Conservation (phyloP, 2,113 vertebrate genomes). For the Larimichthys polyactis region DNA sequence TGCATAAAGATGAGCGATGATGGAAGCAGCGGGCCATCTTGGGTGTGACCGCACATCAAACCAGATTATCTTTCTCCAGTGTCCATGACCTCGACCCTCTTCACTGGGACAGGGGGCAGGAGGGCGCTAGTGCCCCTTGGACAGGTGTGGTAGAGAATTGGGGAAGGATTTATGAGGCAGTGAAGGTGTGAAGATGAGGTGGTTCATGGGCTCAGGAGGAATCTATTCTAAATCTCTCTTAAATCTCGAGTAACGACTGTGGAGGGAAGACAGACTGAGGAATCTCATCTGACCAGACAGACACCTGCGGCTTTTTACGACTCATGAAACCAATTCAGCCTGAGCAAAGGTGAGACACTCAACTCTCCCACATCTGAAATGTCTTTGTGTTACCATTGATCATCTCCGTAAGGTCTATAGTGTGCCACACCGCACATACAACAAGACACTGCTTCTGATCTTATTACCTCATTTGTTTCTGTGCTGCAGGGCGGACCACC, state of each 20-base stretch:
- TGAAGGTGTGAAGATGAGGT: slow-evolving; percentile 1
- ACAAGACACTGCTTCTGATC: not conserved
- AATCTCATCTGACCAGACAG: slow-evolving; percentile 34
- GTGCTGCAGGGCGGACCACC: slow-evolving; percentile 76
- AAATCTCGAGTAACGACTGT: slow-evolving; percentile 36
- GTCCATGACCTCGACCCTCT: slow-evolving; percentile 67
- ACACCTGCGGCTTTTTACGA: slow-evolving; percentile 24
- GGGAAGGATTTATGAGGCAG: slow-evolving; percentile 60
- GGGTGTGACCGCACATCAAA: slow-evolving; percentile 68
- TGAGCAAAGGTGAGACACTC: not conserved
- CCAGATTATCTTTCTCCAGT: slow-evolving; percentile 53
- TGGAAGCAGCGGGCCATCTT: slow-evolving; percentile 50
- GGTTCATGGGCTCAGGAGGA: slow-evolving; percentile 47
- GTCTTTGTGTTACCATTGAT: not conserved
- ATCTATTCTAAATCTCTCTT: slow-evolving; percentile 48
- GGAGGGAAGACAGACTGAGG: slow-evolving; percentile 23
- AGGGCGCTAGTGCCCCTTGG: slow-evolving; percentile 9
- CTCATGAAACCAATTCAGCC: slow-evolving; percentile 15
- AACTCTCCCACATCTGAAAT: not conserved
- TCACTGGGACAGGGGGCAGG: slow-evolving; percentile 24
- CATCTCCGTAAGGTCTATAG: not conserved
- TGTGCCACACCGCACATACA: not conserved
- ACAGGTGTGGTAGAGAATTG: slow-evolving; percentile 31
- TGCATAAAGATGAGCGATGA: slow-evolving; percentile 79
- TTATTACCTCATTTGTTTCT: slow-evolving; percentile 91